Evolutionary conservation across 2,113 vertebrate genomes (phyloP).

Genomic region (Trogon surrucura): DNA sequence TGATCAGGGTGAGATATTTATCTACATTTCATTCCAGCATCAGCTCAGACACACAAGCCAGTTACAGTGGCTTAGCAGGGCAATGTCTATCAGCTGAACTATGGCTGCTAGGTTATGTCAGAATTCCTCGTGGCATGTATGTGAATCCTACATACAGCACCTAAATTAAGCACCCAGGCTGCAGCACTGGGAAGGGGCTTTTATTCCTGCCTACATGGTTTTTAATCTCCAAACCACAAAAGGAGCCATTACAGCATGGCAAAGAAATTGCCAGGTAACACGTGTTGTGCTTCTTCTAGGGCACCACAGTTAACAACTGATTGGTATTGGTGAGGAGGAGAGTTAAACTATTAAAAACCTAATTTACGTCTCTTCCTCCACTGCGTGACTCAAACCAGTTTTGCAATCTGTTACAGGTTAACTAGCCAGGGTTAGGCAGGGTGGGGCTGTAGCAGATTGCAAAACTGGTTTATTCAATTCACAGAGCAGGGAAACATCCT

Average conservation of each 20-base stretch:
- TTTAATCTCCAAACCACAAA: neutral
- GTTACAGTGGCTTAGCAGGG: neutral
- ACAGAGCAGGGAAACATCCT: neutral
- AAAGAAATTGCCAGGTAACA: neutral
- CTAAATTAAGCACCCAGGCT: neutral
- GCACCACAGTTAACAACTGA: neutral
- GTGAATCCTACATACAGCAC: neutral
- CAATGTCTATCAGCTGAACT: neutral
- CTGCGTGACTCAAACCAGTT: slow-evolving; percentile 58
- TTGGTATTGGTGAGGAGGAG: neutral
- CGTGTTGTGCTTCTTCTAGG: neutral
- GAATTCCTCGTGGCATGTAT: neutral
- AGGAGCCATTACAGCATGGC: neutral
- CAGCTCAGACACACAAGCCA: neutral
- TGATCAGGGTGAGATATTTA: neutral
- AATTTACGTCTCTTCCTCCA: neutral
- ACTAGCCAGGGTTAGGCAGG: slow-evolving; percentile 56
- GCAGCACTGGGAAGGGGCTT: neutral
- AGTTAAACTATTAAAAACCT: neutral
- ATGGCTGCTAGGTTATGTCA: neutral
- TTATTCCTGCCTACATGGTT: neutral
- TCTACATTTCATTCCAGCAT: neutral
- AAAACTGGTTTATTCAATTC: slow-evolving; percentile 59
- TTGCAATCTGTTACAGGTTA: slow-evolving; percentile 69
- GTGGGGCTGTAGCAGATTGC: slow-evolving; percentile 50